Evolutionary conservation across 2,113 vertebrate species (phyloP), one percentile per base, ranked within the genome.

Genomic region (Spea multiplicata): DNA sequence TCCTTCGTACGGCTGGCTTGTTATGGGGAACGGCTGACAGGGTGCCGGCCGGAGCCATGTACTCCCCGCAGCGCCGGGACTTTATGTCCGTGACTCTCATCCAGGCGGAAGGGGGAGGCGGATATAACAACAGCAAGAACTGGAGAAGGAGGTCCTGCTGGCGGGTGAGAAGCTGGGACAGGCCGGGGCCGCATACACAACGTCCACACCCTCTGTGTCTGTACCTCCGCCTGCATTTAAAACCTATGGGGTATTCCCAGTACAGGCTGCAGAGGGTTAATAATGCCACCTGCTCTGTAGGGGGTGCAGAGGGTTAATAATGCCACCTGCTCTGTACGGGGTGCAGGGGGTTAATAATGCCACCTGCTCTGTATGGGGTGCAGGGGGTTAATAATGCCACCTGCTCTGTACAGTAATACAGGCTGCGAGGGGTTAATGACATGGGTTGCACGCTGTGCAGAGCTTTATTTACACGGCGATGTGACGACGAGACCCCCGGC

Each of bases 131-230:
- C 86, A 90, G 90, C 87, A 96, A 94, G 85, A 90, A 91, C 83
- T 87, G 91, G 86, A 90, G 94, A 83, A 90, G 93, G 71, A 94
- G 93, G 84, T 95, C 94, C n/a, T 98, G 92, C 83, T 96, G 92
- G 95, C 88, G 96, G 94, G 96, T 95, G 85, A 94, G 95, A 73
- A 44, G 6, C 0, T 16, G 0, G 14, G 7, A 3, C 6, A 4
- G 0, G 3, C 4, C 12, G 3, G 13, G 44, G 9, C 1, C 2
- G 17, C 4, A 47, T 4, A 45, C 7, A 5, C 44, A 10, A 16
- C 49, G 3, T 5, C 8, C 16, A 16, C 13, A 59, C 46, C 13
- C 14, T 44, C n/a, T n/a, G n/a, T n/a, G n/a, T n/a, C n/a, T n/a
- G n/a, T n/a, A n/a, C n/a, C n/a, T n/a, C n/a, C n/a, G n/a, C n/a